Evolutionary conservation across 2,888 invertebrate genomes (phyloP).

Genomic region (Parascotia fuliginaria): DNA sequence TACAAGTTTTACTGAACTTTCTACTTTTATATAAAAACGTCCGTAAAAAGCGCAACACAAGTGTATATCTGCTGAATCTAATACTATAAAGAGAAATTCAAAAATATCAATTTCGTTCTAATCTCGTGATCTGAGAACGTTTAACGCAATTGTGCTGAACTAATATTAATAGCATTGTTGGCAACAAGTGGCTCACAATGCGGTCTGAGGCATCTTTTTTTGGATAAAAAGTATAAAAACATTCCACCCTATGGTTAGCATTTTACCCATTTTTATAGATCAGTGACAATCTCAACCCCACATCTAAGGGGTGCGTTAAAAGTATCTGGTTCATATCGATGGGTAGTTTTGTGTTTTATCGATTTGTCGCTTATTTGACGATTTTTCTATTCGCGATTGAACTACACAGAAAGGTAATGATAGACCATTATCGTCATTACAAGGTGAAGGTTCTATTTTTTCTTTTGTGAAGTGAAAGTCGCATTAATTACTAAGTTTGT

Average conservation of each 20-base stretch:
- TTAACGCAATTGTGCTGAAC: slow-evolving; percentile 26
- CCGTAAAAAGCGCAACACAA: background rate
- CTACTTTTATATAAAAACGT: background rate
- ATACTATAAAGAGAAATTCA: slow-evolving; percentile 1
- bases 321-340: slow-evolving; percentile 18
- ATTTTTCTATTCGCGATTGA: background rate
- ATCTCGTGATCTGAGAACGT: slow-evolving; percentile 32
- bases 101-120: slow-evolving; percentile 12
- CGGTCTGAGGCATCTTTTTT: slow-evolving; percentile 20
- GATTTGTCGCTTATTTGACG: background rate
- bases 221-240: slow-evolving; percentile 19
- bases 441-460: too few species aligned
- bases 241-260: slow-evolving; percentile 11
- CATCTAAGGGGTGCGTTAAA: slow-evolving; percentile 9
- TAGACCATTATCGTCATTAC: too few species aligned
- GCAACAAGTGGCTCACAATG: slow-evolving; percentile 40
- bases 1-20: background rate
- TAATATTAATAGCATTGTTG: slow-evolving; percentile 30
- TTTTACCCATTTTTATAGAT: background rate
- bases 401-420: too few species aligned
- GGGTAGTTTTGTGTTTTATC: slow-evolving; percentile 7
- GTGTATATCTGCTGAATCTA: slow-evolving; percentile 1
- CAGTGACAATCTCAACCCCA: slow-evolving; percentile 17
- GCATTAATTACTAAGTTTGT: too few species aligned
- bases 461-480: too few species aligned